Base-by-base conservation (phyloP, 2,113 vertebrate genomes). In the Heteronetta atricapilla region DNA sequence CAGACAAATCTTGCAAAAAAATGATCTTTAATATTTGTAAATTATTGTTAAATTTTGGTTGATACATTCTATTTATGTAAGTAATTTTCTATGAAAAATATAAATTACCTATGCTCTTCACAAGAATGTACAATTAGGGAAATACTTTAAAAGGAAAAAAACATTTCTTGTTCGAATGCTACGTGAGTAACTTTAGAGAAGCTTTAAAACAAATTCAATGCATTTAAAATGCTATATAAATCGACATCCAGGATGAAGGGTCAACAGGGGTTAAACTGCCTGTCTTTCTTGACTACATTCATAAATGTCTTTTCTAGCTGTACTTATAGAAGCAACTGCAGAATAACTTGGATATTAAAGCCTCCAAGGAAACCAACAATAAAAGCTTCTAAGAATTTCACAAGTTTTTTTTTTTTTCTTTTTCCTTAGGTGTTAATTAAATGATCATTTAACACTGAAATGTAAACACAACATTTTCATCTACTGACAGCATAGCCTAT, bases 371-470 rank as follows among this genome's bases (percentile, higher is more conserved):
- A 98, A 98, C 98, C 96, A 95, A 98, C 94, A 97, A 98, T 97
- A 98, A 98, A 98, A 94, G 95, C 97, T 58, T 77, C 96, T 94
- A 98, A 97, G 98, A 98, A 98, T 98, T 98, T 98, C 97, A 97
- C 97, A 97, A 96, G 96, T 62, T 7, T 82, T 79, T 56, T 80
- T 76, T 92, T 91, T 84, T 55, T 55, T 94, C 91, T 89, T 92
- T 90, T 82, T 56, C 88, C 90, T 98, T 97, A 97, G 95, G 97
- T 98, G 98, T 98, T 98, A 98, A 98, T 98, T 98, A 98, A 98
- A 98, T 98, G 98, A 98, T 98, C 98, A 98, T 98, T 98, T 98
- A 98, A 98, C 97, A 98, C 97, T 89, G 93, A 97, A 98, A 97
- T 97, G 98, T 97, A 98, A 98, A 98, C 97, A 98, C 95, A 95